Conservation (phyloP, 2,113 vertebrate genomes). For the Cheirogaleus medius region DNA sequence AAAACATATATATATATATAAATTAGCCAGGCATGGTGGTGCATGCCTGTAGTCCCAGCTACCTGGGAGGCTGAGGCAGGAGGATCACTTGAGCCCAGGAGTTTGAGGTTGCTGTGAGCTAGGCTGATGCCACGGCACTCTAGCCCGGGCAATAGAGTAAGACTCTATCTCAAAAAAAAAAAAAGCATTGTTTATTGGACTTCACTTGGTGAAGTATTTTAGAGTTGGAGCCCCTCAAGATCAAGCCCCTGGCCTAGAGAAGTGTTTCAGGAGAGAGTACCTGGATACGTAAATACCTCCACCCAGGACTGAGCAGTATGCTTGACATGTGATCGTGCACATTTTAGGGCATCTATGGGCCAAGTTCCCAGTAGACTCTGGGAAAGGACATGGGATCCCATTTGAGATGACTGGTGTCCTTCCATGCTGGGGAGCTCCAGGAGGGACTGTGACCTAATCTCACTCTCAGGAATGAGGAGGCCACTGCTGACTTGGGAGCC, state of each 20-base stretch:
- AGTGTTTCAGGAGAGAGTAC: not conserved
- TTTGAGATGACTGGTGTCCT: not conserved
- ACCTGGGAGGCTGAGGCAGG: too few species aligned
- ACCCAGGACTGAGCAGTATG: not conserved
- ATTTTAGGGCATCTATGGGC: not conserved
- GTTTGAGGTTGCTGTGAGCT: too few species aligned
- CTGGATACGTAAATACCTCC: not conserved
- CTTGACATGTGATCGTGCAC: not conserved
- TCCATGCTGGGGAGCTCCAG: not conserved
- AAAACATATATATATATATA: too few species aligned
- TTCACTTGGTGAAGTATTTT: not conserved
- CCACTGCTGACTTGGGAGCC: not conserved
- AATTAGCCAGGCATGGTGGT: too few species aligned
- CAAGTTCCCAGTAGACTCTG: not conserved
- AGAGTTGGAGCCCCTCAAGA: not conserved
- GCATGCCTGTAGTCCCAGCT: too few species aligned
- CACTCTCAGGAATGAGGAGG: not conserved
- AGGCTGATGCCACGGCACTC: too few species aligned
- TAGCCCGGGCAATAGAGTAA: too few species aligned
- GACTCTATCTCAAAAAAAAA: too few species aligned
- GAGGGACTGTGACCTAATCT: not conserved
- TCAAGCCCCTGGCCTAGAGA: not conserved
- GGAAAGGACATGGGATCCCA: not conserved
- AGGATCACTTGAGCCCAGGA: too few species aligned
- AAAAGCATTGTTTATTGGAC: not conserved